These are phyloP conservation scores for Noctua pronuba DNA, from an alignment of 2,888 invertebrate genomes.

Conservation along the genomic window DNA sequence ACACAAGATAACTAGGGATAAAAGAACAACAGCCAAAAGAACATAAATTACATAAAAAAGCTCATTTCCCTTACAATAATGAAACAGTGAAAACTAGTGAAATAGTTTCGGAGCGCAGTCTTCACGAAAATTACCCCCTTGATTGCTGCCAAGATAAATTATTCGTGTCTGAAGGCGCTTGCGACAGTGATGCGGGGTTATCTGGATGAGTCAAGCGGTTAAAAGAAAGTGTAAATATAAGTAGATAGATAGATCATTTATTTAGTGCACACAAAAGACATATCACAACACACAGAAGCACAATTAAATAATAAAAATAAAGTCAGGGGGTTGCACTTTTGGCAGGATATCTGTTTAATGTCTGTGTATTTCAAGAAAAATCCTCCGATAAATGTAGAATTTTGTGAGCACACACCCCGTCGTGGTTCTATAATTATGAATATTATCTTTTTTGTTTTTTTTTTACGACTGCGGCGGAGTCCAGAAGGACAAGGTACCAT, in stretches of 20 bases:
- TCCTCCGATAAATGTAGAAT: too few relatives aligned
- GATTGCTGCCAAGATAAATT: conserved; percentile 88
- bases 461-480: too few relatives aligned
- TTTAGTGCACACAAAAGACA: too few relatives aligned
- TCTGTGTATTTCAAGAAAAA: too few relatives aligned
- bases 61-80: conserved; percentile 72
- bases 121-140: conserved; percentile 86
- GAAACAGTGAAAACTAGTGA: conserved; percentile 73
- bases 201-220: conserved; percentile 66
- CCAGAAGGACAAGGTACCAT: too few relatives aligned
- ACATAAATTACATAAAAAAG: conserved; percentile 55
- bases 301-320: too few relatives aligned
- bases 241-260: too few relatives aligned
- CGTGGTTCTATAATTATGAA: not conserved
- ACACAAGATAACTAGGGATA: not conserved
- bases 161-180: conserved; percentile 81
- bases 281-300: too few relatives aligned
- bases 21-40: not conserved
- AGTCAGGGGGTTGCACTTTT: not conserved
- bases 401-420: too few relatives aligned
- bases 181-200: conserved; percentile 46
- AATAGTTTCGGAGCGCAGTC: conserved; percentile 83
- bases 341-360: not conserved
- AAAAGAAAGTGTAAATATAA: not conserved
- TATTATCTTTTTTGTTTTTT: not conserved